phyloP scores from a whole-genome alignment of 1,140 invertebrate species.

The Ceratitis capitata region DNA sequence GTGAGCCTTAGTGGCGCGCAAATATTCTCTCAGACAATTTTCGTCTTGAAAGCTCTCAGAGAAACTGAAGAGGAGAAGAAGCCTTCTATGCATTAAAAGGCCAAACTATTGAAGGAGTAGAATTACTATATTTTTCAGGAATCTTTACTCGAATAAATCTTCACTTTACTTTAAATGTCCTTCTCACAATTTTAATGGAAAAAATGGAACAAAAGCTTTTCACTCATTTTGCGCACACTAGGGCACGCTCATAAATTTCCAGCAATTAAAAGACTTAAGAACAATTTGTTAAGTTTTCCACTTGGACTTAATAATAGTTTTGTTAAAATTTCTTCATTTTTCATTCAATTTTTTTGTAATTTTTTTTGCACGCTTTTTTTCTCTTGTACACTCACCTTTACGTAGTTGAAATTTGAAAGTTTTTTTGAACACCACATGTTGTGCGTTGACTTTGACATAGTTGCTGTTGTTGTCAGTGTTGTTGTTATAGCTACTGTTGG shows the following conservation, averaged over 20 bases:
- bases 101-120: too few species aligned
- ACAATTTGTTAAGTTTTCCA: conserved; percentile 25
- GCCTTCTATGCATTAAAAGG: too few species aligned
- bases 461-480: not conserved
- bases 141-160: too few species aligned
- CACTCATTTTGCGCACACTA: too few species aligned
- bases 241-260: not conserved
- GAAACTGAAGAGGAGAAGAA: too few species aligned
- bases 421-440: conserved; percentile 43
- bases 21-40: too few species aligned
- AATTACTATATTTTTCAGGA: too few species aligned
- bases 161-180: too few species aligned
- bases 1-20: too few species aligned
- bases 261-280: conserved; percentile 8
- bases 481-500: not conserved
- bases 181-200: conserved; percentile 33
- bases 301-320: not conserved
- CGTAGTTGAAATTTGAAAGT: conserved; percentile 45
- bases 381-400: conserved; percentile 41
- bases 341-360: not conserved
- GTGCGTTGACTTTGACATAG: conserved; percentile 41
- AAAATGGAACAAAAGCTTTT: not conserved
- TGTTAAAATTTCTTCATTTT: not conserved
- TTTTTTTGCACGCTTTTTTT: not conserved
- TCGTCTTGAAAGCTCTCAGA: too few species aligned